A percentile compares a stretch with the other conserved stretches of the same genome.
These are phyloP conservation scores for Zoanthus gigantus DNA, from an alignment of 92 coral and sea anemone genomes.

Conservation along the genomic window DNA sequence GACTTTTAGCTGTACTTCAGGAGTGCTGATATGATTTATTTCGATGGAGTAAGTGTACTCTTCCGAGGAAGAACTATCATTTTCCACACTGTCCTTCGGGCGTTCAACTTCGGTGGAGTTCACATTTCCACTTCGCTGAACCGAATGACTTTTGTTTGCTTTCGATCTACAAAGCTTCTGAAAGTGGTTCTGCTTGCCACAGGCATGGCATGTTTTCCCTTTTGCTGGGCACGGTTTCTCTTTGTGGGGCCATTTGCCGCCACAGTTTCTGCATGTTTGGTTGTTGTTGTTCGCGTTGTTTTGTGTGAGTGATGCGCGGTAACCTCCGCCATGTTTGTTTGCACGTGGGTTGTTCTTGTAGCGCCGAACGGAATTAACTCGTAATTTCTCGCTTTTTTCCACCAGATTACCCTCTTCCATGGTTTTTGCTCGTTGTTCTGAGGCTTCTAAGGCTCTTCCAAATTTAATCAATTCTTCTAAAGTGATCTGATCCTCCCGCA, in stretches of 20 bases:
- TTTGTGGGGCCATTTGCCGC: conserved; percentile 50
- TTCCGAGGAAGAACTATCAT: no score
- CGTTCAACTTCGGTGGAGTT: no score
- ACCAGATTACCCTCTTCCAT: conserved; percentile 9
- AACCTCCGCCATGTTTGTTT: background rate
- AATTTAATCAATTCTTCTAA: conserved; percentile 24
- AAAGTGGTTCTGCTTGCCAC: conserved; percentile 39
- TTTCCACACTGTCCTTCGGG: no score
- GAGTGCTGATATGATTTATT: no score
- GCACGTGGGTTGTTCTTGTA: background rate
- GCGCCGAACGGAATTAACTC: conserved; percentile 20
- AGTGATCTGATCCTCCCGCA: conserved; percentile 15
- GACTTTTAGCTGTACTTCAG: no score
- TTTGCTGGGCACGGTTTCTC: conserved; percentile 36
- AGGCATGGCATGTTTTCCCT: conserved; percentile 38
- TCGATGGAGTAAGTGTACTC: no score
- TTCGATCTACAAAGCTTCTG: no score
- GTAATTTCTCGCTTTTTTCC: background rate
- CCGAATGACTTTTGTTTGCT: no score
- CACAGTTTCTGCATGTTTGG: conserved; percentile 39
- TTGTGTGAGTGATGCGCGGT: background rate
- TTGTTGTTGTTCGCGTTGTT: background rate
- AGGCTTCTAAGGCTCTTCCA: conserved; percentile 45
- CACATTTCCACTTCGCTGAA: no score
- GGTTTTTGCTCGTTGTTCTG: conserved; percentile 43